phyloP scores from a whole-genome alignment of 2,797 vertebrate species.

The Todus mexicanus region DNA sequence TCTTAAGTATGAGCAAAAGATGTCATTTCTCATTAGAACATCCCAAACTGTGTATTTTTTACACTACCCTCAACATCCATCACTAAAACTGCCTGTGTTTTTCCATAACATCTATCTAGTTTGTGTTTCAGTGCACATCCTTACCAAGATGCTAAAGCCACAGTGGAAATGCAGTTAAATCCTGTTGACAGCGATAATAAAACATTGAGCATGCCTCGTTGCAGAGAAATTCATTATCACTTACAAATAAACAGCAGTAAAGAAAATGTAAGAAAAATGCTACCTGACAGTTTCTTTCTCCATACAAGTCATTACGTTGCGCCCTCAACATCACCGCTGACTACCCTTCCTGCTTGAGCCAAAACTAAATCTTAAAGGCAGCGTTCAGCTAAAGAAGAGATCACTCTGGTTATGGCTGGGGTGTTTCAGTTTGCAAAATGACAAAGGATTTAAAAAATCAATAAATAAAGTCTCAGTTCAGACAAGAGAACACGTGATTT shows the following conservation, averaged over 20 bases:
- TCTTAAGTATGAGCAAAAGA: background rate
- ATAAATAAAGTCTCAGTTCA: background rate
- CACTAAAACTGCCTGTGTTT: background rate
- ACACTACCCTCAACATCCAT: background rate
- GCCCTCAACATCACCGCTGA: background rate
- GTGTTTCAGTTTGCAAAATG: constrained; percentile 46
- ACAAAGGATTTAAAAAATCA: background rate
- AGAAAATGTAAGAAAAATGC: constrained; percentile 2
- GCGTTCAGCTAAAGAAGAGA: constrained; percentile 31
- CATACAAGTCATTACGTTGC: background rate
- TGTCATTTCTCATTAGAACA: background rate
- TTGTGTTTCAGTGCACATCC: constrained; percentile 60
- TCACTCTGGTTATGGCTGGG: constrained; percentile 35
- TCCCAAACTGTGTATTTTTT: background rate
- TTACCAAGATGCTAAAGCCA: constrained; percentile 45
- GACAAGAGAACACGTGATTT: constrained; percentile 19
- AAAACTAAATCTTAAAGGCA: background rate
- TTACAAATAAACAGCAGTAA: constrained; percentile 24
- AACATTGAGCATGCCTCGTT: constrained; percentile 56
- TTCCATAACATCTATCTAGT: constrained; percentile 11
- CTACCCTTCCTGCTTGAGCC: background rate
- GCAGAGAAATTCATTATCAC: constrained; percentile 53
- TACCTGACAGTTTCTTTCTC: background rate
- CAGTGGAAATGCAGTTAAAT: constrained; percentile 62
- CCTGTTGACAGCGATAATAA: constrained; percentile 51